Conservation (phyloP, 2,888 invertebrate species). For the Eueremaeus valkanovi region DNA sequence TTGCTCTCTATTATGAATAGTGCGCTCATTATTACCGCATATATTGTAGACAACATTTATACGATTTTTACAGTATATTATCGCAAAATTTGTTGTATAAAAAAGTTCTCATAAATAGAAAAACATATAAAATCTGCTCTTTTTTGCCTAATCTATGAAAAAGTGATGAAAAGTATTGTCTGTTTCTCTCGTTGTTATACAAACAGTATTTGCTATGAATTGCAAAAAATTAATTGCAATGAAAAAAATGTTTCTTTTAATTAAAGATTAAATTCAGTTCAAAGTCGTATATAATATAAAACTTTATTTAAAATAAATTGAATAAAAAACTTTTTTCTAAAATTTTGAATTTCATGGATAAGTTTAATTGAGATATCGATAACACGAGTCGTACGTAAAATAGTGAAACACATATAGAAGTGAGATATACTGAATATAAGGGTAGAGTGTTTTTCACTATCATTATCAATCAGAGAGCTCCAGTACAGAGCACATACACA, state of each 20-base stretch:
- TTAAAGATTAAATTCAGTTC: no score
- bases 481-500: no score
- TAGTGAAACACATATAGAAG: background rate
- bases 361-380: constrained; percentile 28
- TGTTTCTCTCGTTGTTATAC: no score
- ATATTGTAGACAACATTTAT: background rate
- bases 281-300: no score
- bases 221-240: no score
- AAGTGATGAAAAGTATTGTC: no score
- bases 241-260: no score
- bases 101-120: background rate
- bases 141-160: no score
- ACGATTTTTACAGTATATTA: background rate
- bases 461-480: constrained; percentile 17
- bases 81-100: background rate
- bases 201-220: no score
- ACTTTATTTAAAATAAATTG: background rate
- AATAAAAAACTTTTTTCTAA: background rate
- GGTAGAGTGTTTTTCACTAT: background rate
- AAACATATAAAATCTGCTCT: no score
- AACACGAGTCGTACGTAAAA: background rate
- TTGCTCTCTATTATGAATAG: constrained; percentile 23
- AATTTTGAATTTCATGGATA: background rate
- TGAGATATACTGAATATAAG: no score
- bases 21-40: constrained; percentile 13